These are phyloP conservation scores for Magallana angulata DNA, from an alignment of 1,140 invertebrate species.

Conservation along the genomic window DNA sequence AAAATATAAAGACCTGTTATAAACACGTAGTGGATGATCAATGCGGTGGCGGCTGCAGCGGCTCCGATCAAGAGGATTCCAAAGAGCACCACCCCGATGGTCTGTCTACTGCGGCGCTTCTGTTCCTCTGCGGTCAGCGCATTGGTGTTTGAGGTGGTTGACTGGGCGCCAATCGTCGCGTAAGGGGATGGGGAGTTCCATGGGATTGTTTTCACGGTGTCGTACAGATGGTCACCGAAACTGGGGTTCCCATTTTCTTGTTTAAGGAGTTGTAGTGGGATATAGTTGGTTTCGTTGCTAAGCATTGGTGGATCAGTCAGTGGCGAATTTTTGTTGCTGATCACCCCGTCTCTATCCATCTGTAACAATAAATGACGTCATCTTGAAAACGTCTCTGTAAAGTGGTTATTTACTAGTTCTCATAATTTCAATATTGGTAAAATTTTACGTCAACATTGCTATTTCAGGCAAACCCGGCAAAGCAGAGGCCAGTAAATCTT, in stretches of 20 bases:
- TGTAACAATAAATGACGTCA: neutral
- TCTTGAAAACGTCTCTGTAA: no score
- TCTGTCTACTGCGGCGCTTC: neutral
- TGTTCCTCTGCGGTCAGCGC: neutral
- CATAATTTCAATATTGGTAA: no score
- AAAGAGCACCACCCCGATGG: neutral
- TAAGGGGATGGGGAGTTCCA: neutral
- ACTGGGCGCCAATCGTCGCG: neutral
- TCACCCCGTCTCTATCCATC: neutral
- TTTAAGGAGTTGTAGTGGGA: neutral
- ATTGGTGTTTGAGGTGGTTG: neutral
- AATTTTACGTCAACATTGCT: no score
- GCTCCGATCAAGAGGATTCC: slow-evolving; percentile 19
- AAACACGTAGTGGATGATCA: slow-evolving; percentile 21
- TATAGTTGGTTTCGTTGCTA: slow-evolving; percentile 31
- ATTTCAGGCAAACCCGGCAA: no score
- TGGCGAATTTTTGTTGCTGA: slow-evolving; percentile 26
- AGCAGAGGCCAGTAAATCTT: no score
- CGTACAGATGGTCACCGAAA: neutral
- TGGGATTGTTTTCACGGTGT: neutral
- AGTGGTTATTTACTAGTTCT: no score
- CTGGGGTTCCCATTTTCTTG: slow-evolving; percentile 17
- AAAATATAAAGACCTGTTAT: neutral
- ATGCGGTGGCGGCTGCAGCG: neutral
- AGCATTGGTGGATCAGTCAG: slow-evolving; percentile 12